Evolutionary conservation across 1,140 invertebrate genomes (phyloP).

Genomic region (Paraescarpia echinospica): DNA sequence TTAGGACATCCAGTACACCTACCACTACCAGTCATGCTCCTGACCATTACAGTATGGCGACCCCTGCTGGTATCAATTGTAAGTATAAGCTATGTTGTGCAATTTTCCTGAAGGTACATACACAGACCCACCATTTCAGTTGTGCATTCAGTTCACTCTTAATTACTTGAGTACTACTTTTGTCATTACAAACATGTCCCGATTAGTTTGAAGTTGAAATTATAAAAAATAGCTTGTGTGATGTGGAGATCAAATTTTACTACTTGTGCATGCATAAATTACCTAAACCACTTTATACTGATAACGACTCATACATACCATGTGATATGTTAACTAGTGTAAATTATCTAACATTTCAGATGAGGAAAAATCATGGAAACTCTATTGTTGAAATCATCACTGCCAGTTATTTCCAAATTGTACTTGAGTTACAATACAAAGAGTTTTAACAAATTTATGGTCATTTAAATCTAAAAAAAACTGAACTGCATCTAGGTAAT

Average conservation of each 20-base stretch:
- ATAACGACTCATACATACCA: not conserved
- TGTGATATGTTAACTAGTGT: no score
- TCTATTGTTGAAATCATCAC: no score
- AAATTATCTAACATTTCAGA: no score
- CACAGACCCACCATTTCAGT: not conserved
- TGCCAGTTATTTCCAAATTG: no score
- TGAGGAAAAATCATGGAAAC: no score
- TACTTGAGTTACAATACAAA: no score
- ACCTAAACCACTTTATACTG: not conserved
- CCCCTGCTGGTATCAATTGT: not conserved
- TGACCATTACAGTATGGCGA: not conserved
- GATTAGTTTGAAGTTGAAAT: not conserved
- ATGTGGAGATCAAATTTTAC: not conserved
- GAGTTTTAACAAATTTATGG: no score
- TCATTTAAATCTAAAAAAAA: no score
- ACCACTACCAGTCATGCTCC: conserved; percentile 13
- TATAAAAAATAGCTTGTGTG: not conserved
- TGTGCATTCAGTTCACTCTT: no score
- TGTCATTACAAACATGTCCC: no score
- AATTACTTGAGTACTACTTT: no score
- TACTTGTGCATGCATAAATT: not conserved
- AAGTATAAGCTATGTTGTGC: not conserved
- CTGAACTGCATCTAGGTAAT: no score
- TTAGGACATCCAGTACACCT: conserved; percentile 11
- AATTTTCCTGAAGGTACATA: not conserved